Base-by-base conservation (phyloP, 2,888 invertebrate species). In the Drosophila ustulata region DNA sequence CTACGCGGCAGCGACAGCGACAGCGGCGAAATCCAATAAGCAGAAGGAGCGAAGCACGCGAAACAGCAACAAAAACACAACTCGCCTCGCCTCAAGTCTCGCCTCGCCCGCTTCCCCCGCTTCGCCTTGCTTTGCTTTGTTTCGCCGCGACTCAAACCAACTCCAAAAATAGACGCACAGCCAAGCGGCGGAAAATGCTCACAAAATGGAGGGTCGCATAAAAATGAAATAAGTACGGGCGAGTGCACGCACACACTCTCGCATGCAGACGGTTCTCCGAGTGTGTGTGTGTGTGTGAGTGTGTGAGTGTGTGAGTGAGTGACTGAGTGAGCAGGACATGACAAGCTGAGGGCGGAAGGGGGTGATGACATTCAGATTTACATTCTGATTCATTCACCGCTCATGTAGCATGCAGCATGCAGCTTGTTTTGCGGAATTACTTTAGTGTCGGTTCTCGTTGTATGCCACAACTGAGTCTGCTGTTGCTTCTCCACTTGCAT, bases 161-260 rank as follows among this genome's bases (percentile, higher is more conserved):
- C 82, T 83, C 80, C 83, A 65, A 66, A 87, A 88, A 83, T 83
- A 88, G 88, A 83, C 76, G 66, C 62, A 62, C 56, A 63, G 53
- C 26, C 63, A 80, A 80, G 78, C 84, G 71, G 52, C 71, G 81
- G 84, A 75, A 86, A 82, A 87, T 73, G 72, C 66, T 61, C 58
- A 63, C 70, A 64, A 61, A 66, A 75, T 45, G 53, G 51, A 64
- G 62, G 68, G 56, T 32, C 61, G 57, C 57, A 72, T 58, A 70
- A 75, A 83, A 71, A 78, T 74, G 68, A 61, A 78, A 68, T 73
- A 78, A 70, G 68, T 77, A 77, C 71, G 68, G 55, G 47, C 65
- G 51, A 63, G 58, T 67, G 53, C 61, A 51, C 58, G 46, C 30
- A 56, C 18, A 56, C 34, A 59, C 11, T 32, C 26, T 32, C 32